A percentile compares a stretch with the other conserved stretches of the same genome.
phyloP scores from a whole-genome alignment of 2,113 vertebrate genomes.

The Neomonachus schauinslandi region DNA sequence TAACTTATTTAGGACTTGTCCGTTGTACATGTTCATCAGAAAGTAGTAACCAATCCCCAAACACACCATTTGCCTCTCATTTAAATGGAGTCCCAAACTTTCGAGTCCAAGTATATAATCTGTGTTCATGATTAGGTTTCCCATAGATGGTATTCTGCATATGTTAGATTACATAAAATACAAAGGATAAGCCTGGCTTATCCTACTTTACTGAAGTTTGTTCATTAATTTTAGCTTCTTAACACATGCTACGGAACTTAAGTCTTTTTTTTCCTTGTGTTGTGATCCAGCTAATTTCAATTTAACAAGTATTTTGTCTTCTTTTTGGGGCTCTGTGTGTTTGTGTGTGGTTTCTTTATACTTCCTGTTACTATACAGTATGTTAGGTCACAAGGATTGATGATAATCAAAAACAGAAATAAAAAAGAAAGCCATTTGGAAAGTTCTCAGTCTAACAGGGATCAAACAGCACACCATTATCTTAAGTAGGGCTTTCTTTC shows the following conservation, averaged over 20 bases:
- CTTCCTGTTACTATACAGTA: not conserved
- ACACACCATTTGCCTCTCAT: not conserved
- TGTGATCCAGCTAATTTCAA: not conserved
- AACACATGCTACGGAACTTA: not conserved
- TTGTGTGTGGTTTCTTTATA: not conserved
- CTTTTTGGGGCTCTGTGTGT: not conserved
- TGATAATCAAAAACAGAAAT: not conserved
- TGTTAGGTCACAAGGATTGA: not conserved
- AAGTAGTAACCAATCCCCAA: not conserved
- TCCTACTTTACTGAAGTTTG: not conserved
- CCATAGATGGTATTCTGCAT: not conserved
- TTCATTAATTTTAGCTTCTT: slow-evolving; percentile 32
- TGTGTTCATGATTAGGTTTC: slow-evolving; percentile 18
- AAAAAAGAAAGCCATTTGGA: not conserved
- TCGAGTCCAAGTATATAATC: not conserved
- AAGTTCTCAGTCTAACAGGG: not conserved
- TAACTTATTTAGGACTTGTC: not conserved
- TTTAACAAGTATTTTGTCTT: not conserved
- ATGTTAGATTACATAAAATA: not conserved
- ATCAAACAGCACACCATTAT: not conserved
- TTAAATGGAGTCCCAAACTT: not conserved
- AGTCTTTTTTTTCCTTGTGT: not conserved
- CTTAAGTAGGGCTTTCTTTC: not conserved
- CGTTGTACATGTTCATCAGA: slow-evolving; percentile 20
- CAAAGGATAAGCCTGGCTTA: not conserved